Evolutionary conservation across 2,888 invertebrate species (phyloP), one percentile per base, ranked within the genome.

Genomic region (Keiferia lycopersicella): DNA sequence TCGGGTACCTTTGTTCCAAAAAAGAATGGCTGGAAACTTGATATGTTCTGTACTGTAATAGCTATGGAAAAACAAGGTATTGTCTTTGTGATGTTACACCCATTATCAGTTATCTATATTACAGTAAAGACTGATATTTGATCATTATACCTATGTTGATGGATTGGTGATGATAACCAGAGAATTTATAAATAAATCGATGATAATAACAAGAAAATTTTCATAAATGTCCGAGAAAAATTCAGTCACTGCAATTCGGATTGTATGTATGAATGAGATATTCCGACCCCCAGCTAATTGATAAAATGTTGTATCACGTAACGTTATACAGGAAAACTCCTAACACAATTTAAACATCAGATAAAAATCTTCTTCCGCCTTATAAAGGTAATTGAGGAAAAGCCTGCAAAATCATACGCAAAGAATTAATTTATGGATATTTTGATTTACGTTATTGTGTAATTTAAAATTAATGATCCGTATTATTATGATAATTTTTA

Each of bases 21-120:
- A 34, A 56, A 56, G 56, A 56, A 56, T 56, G 26, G 34, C 56
- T 56, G 8, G 56, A 30, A 56, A 56, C 34, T 16, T 12, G 56
- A 56, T 56, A 34, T 20, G 4, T 3, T 45, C 12, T n/a, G 12
- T 41, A 8, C 22, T 14, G 10, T 14, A 22, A 53, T 53, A 14
- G 14, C 12, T 22, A 34, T 34, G 26, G 22, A 53, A 53, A n/a
- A 22, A 50, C 22, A 50, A 45, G 16, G 50, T 20, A 22, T 50
- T 50, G 18, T 16, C 20, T 51, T 51, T 51, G 22, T 53, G 51
- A 51, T 20, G 51, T 53, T 53, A 14, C 14, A 14, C 26, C 22
- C 6, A 10, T 2, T 6, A 26, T 26, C 26, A 26, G 26, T 26
- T 26, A 26, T 6, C 6, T 26, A 26, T 26, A 26, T 26, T 26